Percentiles rank a stretch among this genome's conserved stretches.
Conservation (phyloP, 2,888 invertebrate genomes). For the Vanessa cardui region DNA sequence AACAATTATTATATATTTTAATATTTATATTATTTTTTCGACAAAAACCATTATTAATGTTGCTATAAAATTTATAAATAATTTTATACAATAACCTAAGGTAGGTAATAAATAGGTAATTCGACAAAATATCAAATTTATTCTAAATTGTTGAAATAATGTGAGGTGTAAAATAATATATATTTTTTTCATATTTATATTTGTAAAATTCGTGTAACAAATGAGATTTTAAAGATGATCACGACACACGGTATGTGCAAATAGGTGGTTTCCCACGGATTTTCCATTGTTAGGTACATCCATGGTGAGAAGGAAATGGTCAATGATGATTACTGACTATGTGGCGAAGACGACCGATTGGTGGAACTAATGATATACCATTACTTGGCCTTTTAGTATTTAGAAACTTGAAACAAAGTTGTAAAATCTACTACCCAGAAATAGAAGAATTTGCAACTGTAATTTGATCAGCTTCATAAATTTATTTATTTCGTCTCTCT, state of each 20-base stretch:
- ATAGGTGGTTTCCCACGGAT: conserved; percentile 67
- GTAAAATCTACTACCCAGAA: background rate
- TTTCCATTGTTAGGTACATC: conserved; percentile 53
- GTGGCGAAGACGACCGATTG: conserved; percentile 51
- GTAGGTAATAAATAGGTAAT: too few relatives aligned
- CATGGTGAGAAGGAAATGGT: conserved; percentile 62
- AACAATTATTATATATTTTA: too few relatives aligned
- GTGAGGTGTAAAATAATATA: background rate
- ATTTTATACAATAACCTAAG: too few relatives aligned
- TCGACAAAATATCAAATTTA: too few relatives aligned
- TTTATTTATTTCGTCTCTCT: background rate
- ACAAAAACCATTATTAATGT: too few relatives aligned
- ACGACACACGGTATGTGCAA: conserved; percentile 32
- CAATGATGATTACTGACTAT: conserved; percentile 62
- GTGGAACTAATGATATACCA: conserved; percentile 65
- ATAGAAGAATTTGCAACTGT: background rate
- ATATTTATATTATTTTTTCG: too few relatives aligned
- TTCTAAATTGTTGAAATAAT: background rate
- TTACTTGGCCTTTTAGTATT: conserved; percentile 48
- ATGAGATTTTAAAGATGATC: conserved; percentile 35
- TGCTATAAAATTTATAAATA: too few relatives aligned
- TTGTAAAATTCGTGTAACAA: conserved; percentile 12
- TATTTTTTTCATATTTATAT: conserved; percentile 4
- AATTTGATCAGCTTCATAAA: background rate
- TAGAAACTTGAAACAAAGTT: background rate